Evolutionary conservation across 2,888 invertebrate genomes (phyloP).

Genomic region (Xestia rhomboidea): DNA sequence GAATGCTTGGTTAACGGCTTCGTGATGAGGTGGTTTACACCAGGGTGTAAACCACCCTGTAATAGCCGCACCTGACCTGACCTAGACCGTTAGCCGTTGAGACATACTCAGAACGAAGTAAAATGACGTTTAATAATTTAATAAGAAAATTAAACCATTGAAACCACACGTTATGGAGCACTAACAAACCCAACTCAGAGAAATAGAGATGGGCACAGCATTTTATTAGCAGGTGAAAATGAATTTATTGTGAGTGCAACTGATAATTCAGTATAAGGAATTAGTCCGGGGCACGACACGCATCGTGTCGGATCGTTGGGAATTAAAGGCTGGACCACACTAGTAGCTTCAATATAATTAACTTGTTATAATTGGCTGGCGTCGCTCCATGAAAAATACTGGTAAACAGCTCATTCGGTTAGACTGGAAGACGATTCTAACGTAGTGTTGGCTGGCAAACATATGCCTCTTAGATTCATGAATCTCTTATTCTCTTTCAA

Average conservation of each 20-base stretch:
- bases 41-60: too few relatives aligned
- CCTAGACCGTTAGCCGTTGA: too few relatives aligned
- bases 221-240: slow-evolving; percentile 57
- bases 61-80: too few relatives aligned
- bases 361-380: neutral
- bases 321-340: slow-evolving; percentile 49
- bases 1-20: too few relatives aligned
- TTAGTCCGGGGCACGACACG: slow-evolving; percentile 65
- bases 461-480: neutral
- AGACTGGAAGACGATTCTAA: neutral
- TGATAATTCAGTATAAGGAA: slow-evolving; percentile 67
- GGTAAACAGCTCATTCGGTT: neutral
- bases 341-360: neutral
- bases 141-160: slow-evolving; percentile 17
- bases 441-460: neutral
- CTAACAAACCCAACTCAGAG: slow-evolving; percentile 25
- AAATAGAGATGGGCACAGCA: slow-evolving; percentile 62
- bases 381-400: neutral
- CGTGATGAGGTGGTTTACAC: too few relatives aligned
- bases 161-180: slow-evolving; percentile 16
- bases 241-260: slow-evolving; percentile 59
- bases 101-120: neutral
- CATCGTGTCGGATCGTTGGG: slow-evolving; percentile 54
- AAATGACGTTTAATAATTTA: slow-evolving; percentile 1
- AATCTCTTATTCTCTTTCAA: neutral